Conservation (phyloP, 2,797 vertebrate species). For the Oreochromis mossambicus region DNA sequence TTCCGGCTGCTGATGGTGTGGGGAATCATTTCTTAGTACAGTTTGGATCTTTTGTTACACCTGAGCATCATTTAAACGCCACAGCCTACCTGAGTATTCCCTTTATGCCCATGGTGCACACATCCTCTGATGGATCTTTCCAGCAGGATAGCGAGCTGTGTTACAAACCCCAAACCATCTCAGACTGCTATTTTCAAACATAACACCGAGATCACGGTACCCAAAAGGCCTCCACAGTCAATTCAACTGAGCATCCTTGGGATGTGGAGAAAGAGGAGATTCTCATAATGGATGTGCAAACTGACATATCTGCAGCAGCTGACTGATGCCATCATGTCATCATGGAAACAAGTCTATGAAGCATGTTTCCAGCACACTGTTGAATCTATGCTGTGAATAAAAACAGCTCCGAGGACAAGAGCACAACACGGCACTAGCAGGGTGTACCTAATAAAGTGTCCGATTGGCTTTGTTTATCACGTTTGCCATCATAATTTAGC, state of each 20-base stretch:
- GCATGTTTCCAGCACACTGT: not conserved
- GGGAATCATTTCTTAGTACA: not conserved
- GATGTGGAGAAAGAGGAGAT: not conserved
- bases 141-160: not conserved
- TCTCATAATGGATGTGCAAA: not conserved
- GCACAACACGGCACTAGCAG: not conserved
- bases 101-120: not conserved
- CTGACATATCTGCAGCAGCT: not conserved
- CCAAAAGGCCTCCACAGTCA: not conserved
- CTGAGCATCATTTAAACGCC: not conserved
- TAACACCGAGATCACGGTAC: not conserved
- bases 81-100: not conserved
- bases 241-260: not conserved
- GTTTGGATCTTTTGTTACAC: not conserved
- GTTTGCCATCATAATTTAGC: not conserved
- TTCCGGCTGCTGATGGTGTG: not conserved
- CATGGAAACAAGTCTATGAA: not conserved
- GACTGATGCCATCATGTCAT: not conserved
- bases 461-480: not conserved
- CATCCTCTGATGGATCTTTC: not conserved
- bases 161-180: not conserved
- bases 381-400: not conserved
- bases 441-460: not conserved
- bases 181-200: not conserved
- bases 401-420: not conserved